Evolutionary conservation across 2,888 invertebrate species (phyloP).

Genomic region (Mesorhabditis belari): DNA sequence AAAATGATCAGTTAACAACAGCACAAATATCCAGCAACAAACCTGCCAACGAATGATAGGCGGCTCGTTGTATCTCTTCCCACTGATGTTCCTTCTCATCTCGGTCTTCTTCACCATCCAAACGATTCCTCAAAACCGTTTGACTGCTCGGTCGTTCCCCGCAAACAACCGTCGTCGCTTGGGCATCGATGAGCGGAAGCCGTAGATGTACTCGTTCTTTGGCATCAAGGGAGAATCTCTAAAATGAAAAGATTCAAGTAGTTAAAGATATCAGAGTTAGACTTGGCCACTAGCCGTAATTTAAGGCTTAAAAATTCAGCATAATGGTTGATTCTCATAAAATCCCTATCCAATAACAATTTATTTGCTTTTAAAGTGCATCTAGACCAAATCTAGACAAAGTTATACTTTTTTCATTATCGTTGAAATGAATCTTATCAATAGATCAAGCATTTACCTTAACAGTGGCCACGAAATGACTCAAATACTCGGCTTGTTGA

Average conservation of each 20-base stretch:
- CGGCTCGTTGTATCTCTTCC: slow-evolving; percentile 31
- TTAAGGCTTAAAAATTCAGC: too few species aligned
- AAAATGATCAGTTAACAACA: background rate
- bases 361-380: too few species aligned
- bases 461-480: background rate
- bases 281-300: too few species aligned
- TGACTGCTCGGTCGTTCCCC: slow-evolving; percentile 22
- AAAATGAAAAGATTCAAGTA: background rate
- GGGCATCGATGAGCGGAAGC: background rate
- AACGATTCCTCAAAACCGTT: slow-evolving; percentile 4
- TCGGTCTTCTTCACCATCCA: slow-evolving; percentile 13
- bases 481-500: background rate
- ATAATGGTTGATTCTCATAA: too few species aligned
- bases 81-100: too few species aligned
- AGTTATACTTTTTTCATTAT: background rate
- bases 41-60: slow-evolving; percentile 29
- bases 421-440: background rate
- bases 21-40: background rate
- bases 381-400: too few species aligned
- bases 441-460: background rate
- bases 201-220: background rate
- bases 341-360: too few species aligned
- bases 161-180: slow-evolving; percentile 14
- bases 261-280: too few species aligned
- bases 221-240: background rate